Evolutionary conservation across 2,888 invertebrate genomes (phyloP), one percentile per base, ranked within the genome.

Genomic region (Pyrochroa serraticornis): DNA sequence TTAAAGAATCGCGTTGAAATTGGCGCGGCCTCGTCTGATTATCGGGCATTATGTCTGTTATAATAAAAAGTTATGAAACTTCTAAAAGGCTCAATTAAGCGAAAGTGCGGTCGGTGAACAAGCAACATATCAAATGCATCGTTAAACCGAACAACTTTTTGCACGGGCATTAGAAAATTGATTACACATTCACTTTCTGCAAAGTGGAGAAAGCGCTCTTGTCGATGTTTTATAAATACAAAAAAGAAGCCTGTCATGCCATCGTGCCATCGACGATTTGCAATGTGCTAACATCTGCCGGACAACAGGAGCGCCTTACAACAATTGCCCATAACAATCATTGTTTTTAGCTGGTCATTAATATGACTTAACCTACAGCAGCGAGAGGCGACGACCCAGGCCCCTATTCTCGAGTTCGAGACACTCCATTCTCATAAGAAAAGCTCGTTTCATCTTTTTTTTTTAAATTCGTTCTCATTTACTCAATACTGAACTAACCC

Each of bases 121-220:
- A 22, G 46, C 44, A 62, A 46, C 22, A 22, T 22, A 22, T 22
- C 45, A 59, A 57, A 60, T 60, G 55, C 53, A 55, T 61, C 55
- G 53, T 60, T 55, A 61, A 49, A 55, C 49, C 50, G 45, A 59
- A 37, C 45, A 38, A 52, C 49, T 59, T 60, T 60, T 60, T 51
- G 38, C 46, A 32, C 33, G 44, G 59, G 48, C 50, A 59, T 60
- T 62, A 60, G 62, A 63, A 64, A 64, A 64, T 53, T 58, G 62
- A 60, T 62, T 62, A 45, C 50, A 63, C 64, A 46, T 64, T 64
- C 64, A 64, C 64, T 64, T 64, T 64, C 64, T 47, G 49, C 42
- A 34, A 37, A 14, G 39, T 30, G 53, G 64, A 59, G 64, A 64
- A 64, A 64, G 64, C 61, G 41, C 45, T 22, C 22, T 22, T 5